Conservation (phyloP, 2,797 vertebrate genomes). For the Pyrocephalus nanus region DNA sequence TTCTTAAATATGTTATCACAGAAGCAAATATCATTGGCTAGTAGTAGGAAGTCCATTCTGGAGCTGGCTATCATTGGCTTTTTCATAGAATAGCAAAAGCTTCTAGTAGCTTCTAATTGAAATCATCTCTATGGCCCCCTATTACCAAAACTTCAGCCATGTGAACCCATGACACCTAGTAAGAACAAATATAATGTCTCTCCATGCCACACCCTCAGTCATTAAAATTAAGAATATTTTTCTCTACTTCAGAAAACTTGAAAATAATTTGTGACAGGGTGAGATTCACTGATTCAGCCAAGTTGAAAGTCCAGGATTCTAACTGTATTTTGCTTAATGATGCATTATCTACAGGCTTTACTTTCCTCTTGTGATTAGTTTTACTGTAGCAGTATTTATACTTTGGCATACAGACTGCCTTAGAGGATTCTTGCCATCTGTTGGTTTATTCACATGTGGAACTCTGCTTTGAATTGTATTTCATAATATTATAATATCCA, state of each 20-base stretch:
- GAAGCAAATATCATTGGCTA: no score
- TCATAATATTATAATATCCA: not conserved
- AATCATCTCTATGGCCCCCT: no score
- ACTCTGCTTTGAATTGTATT: not conserved
- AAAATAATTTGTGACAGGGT: not conserved
- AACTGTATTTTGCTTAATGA: conserved; percentile 34
- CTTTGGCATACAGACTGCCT: conserved; percentile 24
- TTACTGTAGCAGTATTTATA: conserved; percentile 50
- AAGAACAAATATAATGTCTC: not conserved
- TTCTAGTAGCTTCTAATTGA: no score
- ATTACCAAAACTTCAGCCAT: no score
- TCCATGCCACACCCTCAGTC: not conserved
- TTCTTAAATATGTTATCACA: no score
- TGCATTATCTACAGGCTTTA: conserved; percentile 13
- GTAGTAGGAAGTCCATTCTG: no score
- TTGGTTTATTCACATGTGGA: conserved; percentile 37
- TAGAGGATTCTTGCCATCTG: conserved; percentile 61
- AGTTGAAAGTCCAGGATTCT: not conserved
- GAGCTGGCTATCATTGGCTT: no score
- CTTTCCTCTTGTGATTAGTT: conserved; percentile 48
- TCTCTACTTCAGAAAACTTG: not conserved
- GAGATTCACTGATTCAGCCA: not conserved
- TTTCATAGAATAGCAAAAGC: no score
- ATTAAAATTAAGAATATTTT: not conserved
- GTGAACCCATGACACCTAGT: no score